Percentiles rank a stretch among this genome's conserved stretches.
phyloP scores from a whole-genome alignment of 2,888 invertebrate species.

The Drosophila meridiana region DNA sequence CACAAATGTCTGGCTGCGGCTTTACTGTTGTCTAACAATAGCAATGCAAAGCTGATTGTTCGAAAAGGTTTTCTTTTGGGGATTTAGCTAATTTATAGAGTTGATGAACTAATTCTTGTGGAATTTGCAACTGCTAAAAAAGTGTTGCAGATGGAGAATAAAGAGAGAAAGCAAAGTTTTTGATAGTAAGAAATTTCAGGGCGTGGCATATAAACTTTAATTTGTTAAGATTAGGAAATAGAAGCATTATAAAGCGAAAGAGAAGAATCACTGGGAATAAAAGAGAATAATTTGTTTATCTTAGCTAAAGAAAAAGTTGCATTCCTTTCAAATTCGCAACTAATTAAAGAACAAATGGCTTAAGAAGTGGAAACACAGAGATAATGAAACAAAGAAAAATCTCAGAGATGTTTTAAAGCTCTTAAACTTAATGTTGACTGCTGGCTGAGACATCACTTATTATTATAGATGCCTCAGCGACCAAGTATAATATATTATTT shows the following conservation, averaged over 20 bases:
- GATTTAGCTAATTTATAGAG: neutral
- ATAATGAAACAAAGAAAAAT: neutral
- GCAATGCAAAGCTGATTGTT: neutral
- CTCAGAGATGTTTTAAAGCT: neutral
- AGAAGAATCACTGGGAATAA: too few relatives aligned
- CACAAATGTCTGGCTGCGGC: constrained; percentile 25
- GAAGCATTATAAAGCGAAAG: neutral
- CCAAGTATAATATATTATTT: neutral
- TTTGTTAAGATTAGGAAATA: too few relatives aligned
- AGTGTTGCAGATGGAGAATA: too few relatives aligned
- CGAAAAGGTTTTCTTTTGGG: neutral
- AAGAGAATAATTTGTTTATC: neutral
- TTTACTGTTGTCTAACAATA: neutral
- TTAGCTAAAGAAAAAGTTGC: neutral
- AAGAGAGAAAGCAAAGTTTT: neutral
- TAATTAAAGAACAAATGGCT: neutral
- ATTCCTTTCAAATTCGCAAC: neutral
- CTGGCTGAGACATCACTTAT: neutral
- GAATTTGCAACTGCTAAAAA: neutral
- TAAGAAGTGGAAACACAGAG: neutral
- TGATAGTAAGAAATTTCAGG: neutral
- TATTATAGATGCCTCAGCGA: neutral
- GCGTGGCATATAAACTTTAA: neutral
- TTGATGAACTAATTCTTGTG: neutral
- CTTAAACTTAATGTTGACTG: neutral